Evolutionary conservation across 37 sponge, comb jelly and placozoan species (phyloP), one percentile per base, ranked within the genome.

Genomic region (Ianthella basta): DNA sequence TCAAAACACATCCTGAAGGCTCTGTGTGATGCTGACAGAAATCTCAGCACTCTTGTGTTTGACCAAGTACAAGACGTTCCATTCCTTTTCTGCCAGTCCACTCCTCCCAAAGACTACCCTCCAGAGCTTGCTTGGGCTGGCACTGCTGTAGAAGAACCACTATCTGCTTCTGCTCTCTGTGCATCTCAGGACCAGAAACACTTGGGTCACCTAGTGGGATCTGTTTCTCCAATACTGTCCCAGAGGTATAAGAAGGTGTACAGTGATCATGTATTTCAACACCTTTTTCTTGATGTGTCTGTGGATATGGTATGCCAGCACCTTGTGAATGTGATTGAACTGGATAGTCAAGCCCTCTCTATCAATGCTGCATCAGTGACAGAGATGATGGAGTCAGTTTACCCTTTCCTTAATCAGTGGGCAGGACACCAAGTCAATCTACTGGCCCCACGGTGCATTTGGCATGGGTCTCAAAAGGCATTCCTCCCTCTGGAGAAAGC

Each of bases 121-220:
- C 14, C 73, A 10, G 5, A 33, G 3, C 74, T 89, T 24, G n/a
- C 5, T 19, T 84, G 89, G 89, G 59, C 37, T 84, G 75, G 89
- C 20, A 57, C n/a, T 59, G 34, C 54, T 21, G 21, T 63, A 18
- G 56, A 73, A 85, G 32, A 24, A 4, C 32, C 73, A 50, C 10
- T 54, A 4, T 69, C 72, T 75, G 50, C 85, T 36, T 79, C 80
- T 41, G 55, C 20, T 15, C 30, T 79, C 44, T 79, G 56, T 79
- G 56, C 37, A 38, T 25, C 80, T 13, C 4, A 25, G 4, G 56
- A 79, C 10, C 67, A 12, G 23, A 0, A 65, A 19, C 15, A 59
- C 18, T 0, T 61, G 64, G 5, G 34, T 35, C 38, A 50, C 21
- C 29, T 88, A 20, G 68, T 88, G 21, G 88, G 88, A 15, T 72